phyloP scores from a whole-genome alignment of 37 sponge, comb jelly and placozoan species.

The Beroe forskalii region DNA sequence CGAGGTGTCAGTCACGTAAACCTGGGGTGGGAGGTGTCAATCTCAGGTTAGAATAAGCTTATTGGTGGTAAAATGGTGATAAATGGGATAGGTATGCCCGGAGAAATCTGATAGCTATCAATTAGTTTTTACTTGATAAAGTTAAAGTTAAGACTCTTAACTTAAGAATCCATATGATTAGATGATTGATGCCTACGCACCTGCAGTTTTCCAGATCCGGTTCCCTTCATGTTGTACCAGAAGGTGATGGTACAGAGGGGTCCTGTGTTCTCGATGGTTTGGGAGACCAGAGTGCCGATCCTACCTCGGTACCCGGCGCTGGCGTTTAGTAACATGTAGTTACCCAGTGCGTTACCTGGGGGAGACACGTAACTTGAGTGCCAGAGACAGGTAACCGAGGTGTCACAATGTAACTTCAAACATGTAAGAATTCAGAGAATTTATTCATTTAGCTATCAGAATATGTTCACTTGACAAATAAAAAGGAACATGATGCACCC shows the following conservation, averaged over 20 bases:
- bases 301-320: slow-evolving; percentile 5
- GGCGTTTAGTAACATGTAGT: slow-evolving; percentile 54
- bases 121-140: too few relatives aligned
- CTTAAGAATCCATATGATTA: too few relatives aligned
- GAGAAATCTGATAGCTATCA: too few relatives aligned
- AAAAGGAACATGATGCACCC: too few relatives aligned
- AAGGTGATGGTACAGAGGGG: slow-evolving; percentile 53
- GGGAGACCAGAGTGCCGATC: slow-evolving; percentile 31
- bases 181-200: too few relatives aligned
- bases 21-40: slow-evolving; percentile 5
- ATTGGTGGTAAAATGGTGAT: too few relatives aligned
- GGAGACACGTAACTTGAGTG: background rate
- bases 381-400: background rate
- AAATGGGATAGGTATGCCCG: too few relatives aligned
- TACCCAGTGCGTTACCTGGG: background rate
- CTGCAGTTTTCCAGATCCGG: slow-evolving; percentile 30
- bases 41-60: background rate
- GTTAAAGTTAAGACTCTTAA: too few relatives aligned
- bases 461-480: too few relatives aligned
- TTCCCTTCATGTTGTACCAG: slow-evolving; percentile 68
- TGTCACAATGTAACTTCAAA: background rate
- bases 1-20: slow-evolving; percentile 5
- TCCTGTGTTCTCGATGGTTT: slow-evolving; percentile 1
- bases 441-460: too few relatives aligned
- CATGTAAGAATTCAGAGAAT: background rate